Base-by-base conservation (phyloP, 2,113 vertebrate species). In the Chrysochloris asiatica region DNA sequence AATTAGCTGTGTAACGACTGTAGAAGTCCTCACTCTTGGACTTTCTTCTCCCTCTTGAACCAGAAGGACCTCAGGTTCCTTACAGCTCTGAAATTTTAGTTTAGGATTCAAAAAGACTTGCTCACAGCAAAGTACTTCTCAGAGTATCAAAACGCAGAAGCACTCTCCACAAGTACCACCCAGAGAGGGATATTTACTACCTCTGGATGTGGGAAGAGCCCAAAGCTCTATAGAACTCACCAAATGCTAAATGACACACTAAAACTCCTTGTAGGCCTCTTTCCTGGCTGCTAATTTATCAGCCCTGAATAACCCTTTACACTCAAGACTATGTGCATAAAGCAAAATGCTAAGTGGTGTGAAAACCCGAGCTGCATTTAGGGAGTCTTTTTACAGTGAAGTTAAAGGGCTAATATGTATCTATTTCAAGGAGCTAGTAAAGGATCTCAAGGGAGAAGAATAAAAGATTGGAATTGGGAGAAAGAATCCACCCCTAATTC, bases 231-330 rank as follows among this genome's bases (percentile, higher is more conserved):
- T 89, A 94, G 87, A 94, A 89, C 88, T 96, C 83, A 88, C 72
- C 94, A 95, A 95, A 92, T 95, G 97, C 93, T 97, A 97, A 97
- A 97, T 96, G 93, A 92, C 92, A 91, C 81, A 83, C 89, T 93
- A 96, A 94, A 96, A 94, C 93, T 97, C 96, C 96, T 90, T 89
- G 85, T 13, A 19, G 94, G 80, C 80, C 95, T 96, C 81, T 89
- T 95, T 95, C 88, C 88, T 80, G 91, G 24, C 48, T 0, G 67
- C 93, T 98, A 96, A 97, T 98, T 97, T 96, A 97, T 98, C 97
- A 97, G 94, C 65, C 85, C 88, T 33, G 48, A 96, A 95, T 95
- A 96, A 94, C 86, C 87, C 72, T 97, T 97, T 97, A 87, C 95
- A 96, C 96, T 93, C 43, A 79, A 69, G 94, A 93, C 87, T 96